Percentiles rank a stretch among this genome's conserved stretches.
Evolutionary conservation across 2,888 invertebrate genomes (phyloP).

Genomic region (Parnassius smintheus): DNA sequence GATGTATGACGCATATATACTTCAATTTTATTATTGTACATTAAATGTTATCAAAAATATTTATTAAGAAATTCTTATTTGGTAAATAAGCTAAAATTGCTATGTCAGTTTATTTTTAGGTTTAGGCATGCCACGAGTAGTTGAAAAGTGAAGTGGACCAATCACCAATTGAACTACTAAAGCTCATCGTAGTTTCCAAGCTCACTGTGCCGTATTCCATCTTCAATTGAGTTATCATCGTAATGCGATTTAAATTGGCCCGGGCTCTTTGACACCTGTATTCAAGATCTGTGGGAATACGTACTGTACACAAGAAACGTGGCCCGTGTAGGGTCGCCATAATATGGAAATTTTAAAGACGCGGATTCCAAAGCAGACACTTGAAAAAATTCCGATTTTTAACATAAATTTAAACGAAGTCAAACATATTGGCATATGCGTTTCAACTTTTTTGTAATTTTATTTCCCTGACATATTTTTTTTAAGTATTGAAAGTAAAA

Average conservation of each 20-base stretch:
- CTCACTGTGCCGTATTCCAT: slow-evolving; percentile 40
- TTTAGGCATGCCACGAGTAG: slow-evolving; percentile 6
- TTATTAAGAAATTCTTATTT: neutral
- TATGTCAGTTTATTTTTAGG: slow-evolving; percentile 16
- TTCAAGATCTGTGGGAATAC: slow-evolving; percentile 51
- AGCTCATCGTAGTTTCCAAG: slow-evolving; percentile 38
- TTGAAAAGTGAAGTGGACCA: slow-evolving; percentile 24
- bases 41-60: too few species aligned
- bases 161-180: slow-evolving; percentile 26
- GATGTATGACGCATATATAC: too few species aligned
- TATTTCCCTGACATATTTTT: too few species aligned
- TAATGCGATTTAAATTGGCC: slow-evolving; percentile 78
- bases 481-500: too few species aligned
- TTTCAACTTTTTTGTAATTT: too few species aligned
- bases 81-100: neutral
- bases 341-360: too few species aligned
- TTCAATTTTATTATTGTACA: too few species aligned
- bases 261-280: slow-evolving; percentile 62
- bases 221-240: slow-evolving; percentile 71
- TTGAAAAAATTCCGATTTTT: too few species aligned
- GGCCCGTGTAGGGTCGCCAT: slow-evolving; percentile 29
- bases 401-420: too few species aligned
- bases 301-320: slow-evolving; percentile 42
- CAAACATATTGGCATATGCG: too few species aligned
- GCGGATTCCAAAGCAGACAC: too few species aligned